Conservation (phyloP, 2,888 invertebrate genomes). For the Plagodis dolabraria region DNA sequence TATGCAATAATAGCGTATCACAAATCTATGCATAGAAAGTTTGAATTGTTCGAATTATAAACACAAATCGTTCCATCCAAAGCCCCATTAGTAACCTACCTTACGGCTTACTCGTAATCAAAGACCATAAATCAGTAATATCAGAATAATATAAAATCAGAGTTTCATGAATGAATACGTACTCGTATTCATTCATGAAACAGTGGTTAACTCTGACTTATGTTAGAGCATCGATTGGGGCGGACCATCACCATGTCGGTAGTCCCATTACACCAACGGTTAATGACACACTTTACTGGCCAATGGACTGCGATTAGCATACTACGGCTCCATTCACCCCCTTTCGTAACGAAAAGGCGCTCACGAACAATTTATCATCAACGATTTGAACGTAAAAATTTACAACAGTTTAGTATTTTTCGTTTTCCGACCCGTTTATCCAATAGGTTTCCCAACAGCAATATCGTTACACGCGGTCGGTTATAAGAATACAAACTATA, state of each 20-base stretch:
- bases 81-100: constrained; percentile 12
- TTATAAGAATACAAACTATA: constrained; percentile 25
- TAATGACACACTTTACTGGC: constrained; percentile 58
- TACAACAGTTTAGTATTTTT: constrained; percentile 36
- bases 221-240: constrained; percentile 45
- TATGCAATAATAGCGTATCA: no score
- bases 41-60: neutral
- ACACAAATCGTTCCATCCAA: constrained; percentile 22
- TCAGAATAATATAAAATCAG: no score
- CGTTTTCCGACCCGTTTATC: no score
- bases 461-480: constrained; percentile 11
- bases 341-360: constrained; percentile 23
- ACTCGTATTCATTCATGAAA: constrained; percentile 45
- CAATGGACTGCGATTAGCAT: constrained; percentile 65
- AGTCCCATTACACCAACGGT: constrained; percentile 55
- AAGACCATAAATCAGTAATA: constrained; percentile 25
- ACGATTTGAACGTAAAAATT: constrained; percentile 56
- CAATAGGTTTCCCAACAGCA: neutral
- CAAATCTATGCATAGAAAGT: no score
- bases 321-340: constrained; percentile 44
- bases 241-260: constrained; percentile 33
- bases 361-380: constrained; percentile 54
- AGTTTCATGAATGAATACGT: no score
- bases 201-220: constrained; percentile 41
- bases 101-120: constrained; percentile 13